Percentiles rank a stretch among this genome's conserved stretches.
These are phyloP conservation scores for Odontesthes bonariensis DNA, from an alignment of 2,113 vertebrate species.

Conservation along the genomic window DNA sequence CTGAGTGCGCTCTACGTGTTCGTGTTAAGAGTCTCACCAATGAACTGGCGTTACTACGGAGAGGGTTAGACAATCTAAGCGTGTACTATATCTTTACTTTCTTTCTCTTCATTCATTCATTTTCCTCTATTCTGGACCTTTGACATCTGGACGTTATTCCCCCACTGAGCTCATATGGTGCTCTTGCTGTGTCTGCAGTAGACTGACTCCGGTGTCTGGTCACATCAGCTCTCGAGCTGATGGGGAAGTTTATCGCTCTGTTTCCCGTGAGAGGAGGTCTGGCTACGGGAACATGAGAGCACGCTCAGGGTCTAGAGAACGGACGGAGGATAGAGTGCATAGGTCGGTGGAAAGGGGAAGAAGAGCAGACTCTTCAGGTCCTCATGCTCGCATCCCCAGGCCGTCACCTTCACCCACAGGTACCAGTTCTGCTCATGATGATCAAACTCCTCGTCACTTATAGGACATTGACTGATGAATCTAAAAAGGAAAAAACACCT, in stretches of 20 bases:
- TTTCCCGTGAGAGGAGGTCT: conserved; percentile 78
- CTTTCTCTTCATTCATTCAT: conserved; percentile 40
- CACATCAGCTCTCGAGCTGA: conserved; percentile 51
- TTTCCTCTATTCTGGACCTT: background rate
- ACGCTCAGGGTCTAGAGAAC: conserved; percentile 85
- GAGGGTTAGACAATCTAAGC: conserved; percentile 83
- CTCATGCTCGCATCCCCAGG: conserved; percentile 60
- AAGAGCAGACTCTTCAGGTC: conserved; percentile 79
- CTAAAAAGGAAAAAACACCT: background rate
- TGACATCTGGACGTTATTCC: background rate
- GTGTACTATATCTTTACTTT: conserved; percentile 59
- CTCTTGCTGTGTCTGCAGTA: conserved; percentile 65
- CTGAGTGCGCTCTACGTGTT: conserved; percentile 85
- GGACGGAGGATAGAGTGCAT: conserved; percentile 72
- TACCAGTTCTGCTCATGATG: conserved; percentile 39
- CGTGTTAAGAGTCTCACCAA: conserved; percentile 87
- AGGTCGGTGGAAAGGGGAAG: conserved; percentile 79
- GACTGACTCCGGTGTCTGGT: conserved; percentile 71
- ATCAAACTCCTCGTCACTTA: background rate
- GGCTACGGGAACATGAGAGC: conserved; percentile 56
- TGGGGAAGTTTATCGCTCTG: conserved; percentile 75
- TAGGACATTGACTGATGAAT: too few species aligned
- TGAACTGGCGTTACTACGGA: conserved; percentile 86
- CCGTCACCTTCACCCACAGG: conserved; percentile 88
- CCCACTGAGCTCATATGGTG: background rate